Conservation (phyloP, 2,797 vertebrate genomes). For the Catamblyrhynchus diadema region DNA sequence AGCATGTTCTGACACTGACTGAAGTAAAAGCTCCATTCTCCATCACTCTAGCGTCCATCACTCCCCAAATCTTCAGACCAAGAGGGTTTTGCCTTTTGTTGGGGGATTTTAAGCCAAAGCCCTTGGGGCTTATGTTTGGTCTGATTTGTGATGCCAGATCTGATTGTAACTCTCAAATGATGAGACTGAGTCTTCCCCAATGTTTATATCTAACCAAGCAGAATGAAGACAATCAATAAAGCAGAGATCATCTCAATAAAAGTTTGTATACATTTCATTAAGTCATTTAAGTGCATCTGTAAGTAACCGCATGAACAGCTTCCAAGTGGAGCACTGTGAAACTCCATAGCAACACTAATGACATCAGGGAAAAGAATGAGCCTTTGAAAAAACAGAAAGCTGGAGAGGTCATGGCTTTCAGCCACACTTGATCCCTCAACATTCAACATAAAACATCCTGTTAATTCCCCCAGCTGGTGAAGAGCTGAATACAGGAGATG, state of each 20-base stretch:
- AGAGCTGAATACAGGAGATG: neutral
- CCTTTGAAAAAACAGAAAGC: neutral
- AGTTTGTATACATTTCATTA: conserved; percentile 22
- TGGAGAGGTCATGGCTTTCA: neutral
- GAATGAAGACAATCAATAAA: neutral
- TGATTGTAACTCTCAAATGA: neutral
- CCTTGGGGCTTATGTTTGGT: neutral
- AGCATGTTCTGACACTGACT: rapidly evolving
- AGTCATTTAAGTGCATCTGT: neutral
- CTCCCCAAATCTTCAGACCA: neutral
- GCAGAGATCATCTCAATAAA: neutral
- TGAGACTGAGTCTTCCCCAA: neutral
- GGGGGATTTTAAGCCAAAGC: neutral
- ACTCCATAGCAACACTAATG: conserved; percentile 1
- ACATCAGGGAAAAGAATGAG: neutral
- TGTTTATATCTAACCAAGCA: neutral
- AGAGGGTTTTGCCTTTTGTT: neutral
- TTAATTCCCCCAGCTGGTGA: neutral
- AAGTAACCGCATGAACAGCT: neutral
- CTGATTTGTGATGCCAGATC: neutral
- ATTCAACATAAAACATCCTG: neutral
- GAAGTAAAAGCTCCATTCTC: neutral
- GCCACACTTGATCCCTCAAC: neutral
- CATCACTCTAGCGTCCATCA: neutral
- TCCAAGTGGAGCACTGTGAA: neutral